These are phyloP conservation scores for Centroberyx gerrardi DNA, from an alignment of 2,797 vertebrate genomes.

Conservation along the genomic window DNA sequence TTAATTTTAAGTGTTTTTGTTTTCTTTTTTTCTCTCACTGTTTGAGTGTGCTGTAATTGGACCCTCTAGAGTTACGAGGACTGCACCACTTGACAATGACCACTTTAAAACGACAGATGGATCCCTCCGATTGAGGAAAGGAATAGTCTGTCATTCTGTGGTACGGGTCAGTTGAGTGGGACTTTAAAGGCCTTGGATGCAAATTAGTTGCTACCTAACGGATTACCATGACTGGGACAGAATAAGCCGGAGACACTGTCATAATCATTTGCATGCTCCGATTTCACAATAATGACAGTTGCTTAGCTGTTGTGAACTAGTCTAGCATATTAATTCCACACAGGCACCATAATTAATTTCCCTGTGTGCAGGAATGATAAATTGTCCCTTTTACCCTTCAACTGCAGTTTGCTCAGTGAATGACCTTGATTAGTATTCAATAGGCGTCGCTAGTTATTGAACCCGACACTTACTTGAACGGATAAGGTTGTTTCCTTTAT, in stretches of 20 bases:
- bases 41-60: slow-evolving; percentile 55
- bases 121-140: slow-evolving; percentile 27
- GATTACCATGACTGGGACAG: slow-evolving; percentile 50
- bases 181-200: slow-evolving; percentile 45
- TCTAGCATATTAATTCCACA: slow-evolving; percentile 74
- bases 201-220: slow-evolving; percentile 67
- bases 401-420: slow-evolving; percentile 72
- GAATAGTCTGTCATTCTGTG: slow-evolving; percentile 43
- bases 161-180: slow-evolving; percentile 43
- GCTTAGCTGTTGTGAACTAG: slow-evolving; percentile 62
- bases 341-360: slow-evolving; percentile 71
- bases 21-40: slow-evolving; percentile 39
- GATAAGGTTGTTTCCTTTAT: slow-evolving; percentile 74
- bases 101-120: slow-evolving; percentile 50
- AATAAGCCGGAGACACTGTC: slow-evolving; percentile 59
- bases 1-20: slow-evolving; percentile 59
- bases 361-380: slow-evolving; percentile 69
- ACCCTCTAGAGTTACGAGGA: slow-evolving; percentile 56
- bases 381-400: slow-evolving; percentile 81
- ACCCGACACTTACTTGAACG: slow-evolving; percentile 76
- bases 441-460: slow-evolving; percentile 71
- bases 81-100: slow-evolving; percentile 57
- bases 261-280: slow-evolving; percentile 67
- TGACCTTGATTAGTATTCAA: slow-evolving; percentile 79
- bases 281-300: slow-evolving; percentile 61